Evolutionary conservation across 2,888 invertebrate species (phyloP).

Genomic region (Cerastis leucographa): DNA sequence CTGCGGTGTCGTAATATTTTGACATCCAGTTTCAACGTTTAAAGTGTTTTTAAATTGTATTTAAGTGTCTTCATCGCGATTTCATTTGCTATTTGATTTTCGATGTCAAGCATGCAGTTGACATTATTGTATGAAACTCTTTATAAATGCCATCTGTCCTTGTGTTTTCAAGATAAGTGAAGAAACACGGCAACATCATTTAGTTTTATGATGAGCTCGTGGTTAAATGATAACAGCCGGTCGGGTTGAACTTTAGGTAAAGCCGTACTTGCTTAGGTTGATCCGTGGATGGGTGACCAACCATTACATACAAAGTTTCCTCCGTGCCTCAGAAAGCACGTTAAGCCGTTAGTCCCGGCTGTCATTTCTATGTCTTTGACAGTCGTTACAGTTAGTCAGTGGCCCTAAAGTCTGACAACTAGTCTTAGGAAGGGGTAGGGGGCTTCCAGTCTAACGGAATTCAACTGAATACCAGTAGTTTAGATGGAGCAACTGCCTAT

Average conservation of each 20-base stretch:
- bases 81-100: background rate
- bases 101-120: background rate
- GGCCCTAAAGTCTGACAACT: no score
- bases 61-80: constrained; percentile 5
- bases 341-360: no score
- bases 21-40: constrained; percentile 57
- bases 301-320: no score
- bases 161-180: background rate
- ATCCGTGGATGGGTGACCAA: no score
- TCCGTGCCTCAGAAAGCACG: no score
- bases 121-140: background rate
- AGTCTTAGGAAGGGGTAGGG: no score
- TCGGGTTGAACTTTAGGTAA: no score
- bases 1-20: constrained; percentile 59
- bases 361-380: no score
- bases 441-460: no score
- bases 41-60: constrained; percentile 14
- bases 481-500: background rate
- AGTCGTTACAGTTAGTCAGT: no score
- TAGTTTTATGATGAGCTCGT: background rate
- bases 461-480: background rate
- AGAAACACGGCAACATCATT: background rate
- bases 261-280: no score
- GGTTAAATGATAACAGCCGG: no score
- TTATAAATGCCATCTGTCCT: background rate